Percentiles rank a stretch among this genome's conserved stretches.
phyloP scores from a whole-genome alignment of 1,140 invertebrate genomes.

The Papilio helenus region DNA sequence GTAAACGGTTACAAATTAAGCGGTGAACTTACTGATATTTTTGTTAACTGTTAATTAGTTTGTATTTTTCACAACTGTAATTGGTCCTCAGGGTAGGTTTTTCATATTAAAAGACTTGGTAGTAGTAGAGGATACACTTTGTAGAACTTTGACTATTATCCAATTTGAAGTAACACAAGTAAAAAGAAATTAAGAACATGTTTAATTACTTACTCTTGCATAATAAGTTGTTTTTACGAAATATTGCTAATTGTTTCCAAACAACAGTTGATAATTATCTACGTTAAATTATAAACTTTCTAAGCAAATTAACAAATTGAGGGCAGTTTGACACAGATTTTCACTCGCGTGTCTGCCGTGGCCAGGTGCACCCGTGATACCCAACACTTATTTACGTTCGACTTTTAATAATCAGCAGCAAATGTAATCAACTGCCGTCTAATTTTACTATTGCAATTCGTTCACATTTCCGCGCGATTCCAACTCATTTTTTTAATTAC shows the following conservation, averaged over 20 bases:
- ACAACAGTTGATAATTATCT: slow-evolving; percentile 18
- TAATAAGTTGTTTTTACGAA: not conserved
- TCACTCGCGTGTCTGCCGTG: slow-evolving; percentile 8
- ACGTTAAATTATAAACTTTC: slow-evolving; percentile 31
- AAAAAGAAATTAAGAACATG: too few species aligned
- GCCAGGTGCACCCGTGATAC: not conserved
- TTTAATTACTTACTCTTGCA: too few species aligned
- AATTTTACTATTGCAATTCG: not conserved
- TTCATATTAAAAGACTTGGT: too few species aligned
- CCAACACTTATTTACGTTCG: not conserved
- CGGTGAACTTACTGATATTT: too few species aligned
- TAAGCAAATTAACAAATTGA: slow-evolving; percentile 30
- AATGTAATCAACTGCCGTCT: not conserved
- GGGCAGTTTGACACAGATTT: slow-evolving; percentile 26
- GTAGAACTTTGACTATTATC: too few species aligned
- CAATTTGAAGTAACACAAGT: too few species aligned
- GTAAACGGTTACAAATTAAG: not conserved
- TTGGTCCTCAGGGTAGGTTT: too few species aligned
- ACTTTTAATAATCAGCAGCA: not conserved
- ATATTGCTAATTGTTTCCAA: not conserved
- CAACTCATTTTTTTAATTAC: too few species aligned
- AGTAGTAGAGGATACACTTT: too few species aligned
- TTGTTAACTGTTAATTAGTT: too few species aligned
- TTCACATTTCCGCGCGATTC: too few species aligned
- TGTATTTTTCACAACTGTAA: too few species aligned